Evolutionary conservation across 2,113 vertebrate species (phyloP).

Genomic region (Meleagris gallopavo): DNA sequence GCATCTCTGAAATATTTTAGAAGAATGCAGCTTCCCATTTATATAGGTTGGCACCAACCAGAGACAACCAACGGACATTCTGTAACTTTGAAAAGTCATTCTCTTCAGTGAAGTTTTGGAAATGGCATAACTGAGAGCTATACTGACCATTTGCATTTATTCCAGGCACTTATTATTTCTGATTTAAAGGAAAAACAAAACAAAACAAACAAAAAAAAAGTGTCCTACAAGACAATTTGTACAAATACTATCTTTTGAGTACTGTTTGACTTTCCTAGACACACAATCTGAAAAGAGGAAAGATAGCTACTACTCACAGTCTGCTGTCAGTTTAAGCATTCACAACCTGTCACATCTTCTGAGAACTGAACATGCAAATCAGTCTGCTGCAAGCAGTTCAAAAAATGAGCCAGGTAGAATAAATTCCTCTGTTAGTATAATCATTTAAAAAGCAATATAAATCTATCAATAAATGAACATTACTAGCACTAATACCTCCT

Average conservation of each 20-base stretch:
- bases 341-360: slow-evolving; percentile 33
- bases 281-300: slow-evolving; percentile 18
- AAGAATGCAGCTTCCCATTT: not conserved
- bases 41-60: not conserved
- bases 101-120: not conserved
- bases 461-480: slow-evolving; percentile 10
- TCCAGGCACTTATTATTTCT: not conserved
- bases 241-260: slow-evolving; percentile 11
- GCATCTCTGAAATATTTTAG: not conserved
- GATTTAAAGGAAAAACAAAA: not conserved
- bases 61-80: not conserved
- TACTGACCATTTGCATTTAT: not conserved
- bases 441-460: not conserved
- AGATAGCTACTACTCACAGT: slow-evolving; percentile 17
- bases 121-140: not conserved
- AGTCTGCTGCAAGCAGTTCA: not conserved
- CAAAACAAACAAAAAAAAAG: not conserved
- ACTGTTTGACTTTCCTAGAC: slow-evolving; percentile 4
- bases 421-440: not conserved
- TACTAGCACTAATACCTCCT: not conserved
- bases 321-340: slow-evolving; percentile 55
- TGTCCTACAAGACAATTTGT: not conserved
- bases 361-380: slow-evolving; percentile 26
- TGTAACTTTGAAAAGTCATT: not conserved
- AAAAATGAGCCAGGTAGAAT: not conserved